Base-by-base conservation (phyloP, 2,888 invertebrate genomes). In the Rhagophthalmus giganteus region DNA sequence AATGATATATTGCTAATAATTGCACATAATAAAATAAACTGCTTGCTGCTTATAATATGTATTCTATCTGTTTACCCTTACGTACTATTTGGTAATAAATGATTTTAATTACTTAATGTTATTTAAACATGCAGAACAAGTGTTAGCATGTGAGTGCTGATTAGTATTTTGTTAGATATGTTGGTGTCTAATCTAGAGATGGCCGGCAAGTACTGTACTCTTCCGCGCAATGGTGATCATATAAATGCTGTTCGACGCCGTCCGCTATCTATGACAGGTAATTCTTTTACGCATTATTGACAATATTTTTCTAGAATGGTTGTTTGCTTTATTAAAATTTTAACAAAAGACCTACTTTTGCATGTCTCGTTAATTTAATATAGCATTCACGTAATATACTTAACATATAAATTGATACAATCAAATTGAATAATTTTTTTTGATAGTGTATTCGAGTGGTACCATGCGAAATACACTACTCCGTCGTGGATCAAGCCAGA, bases 201-300 rank as follows among this genome's bases (percentile, higher is more conserved):
- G 59, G 81, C 82, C 68, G 79, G 80, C 58, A 80, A 80, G 66
- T 75, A 73, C 68, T 77, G 77, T 70, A 81, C 79, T 42, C 76
- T 79, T 35, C 74, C 75, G 74, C 54, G 82, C 77, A 45, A 72
- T 77, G 48, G 78, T 77, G 71, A 79, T 67, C 66, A 78, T 75
- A 69, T 79, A 76, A 65, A 79, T 77, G 5, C 75, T 77, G 25
- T 47, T 12, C 40, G 82, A 60, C 73, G 81, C 49, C 71, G 83
- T 51, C 83, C 83, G 5, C 69, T 83, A 20, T 83, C 83, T 42
- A 82, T 83, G 81, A 76, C 81, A 70, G 82, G 83, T 83, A 70
- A 75, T 49, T 33, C 14, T 2, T 20, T 10, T 8, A 2, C 15
- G 26, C 24, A 11, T 37, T 11, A 13, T 35, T 27, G 2, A 38